phyloP scores from a whole-genome alignment of 2,888 invertebrate species.

The Rutpela maculata region DNA sequence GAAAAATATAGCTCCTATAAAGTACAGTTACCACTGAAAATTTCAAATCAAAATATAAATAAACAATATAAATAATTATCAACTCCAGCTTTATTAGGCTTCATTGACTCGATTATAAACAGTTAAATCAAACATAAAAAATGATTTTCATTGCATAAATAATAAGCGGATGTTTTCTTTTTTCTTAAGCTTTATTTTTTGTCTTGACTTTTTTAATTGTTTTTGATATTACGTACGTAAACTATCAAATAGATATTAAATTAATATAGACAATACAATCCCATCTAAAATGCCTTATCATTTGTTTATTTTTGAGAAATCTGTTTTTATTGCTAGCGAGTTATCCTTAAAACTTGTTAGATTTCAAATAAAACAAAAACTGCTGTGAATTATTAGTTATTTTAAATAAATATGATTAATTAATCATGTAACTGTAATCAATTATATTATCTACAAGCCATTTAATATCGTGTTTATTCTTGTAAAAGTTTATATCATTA shows the following conservation, averaged over 20 bases:
- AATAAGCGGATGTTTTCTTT: too few species aligned
- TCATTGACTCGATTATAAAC: too few species aligned
- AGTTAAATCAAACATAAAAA: too few species aligned
- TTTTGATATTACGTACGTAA: too few species aligned
- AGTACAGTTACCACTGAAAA: too few species aligned
- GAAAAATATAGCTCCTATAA: too few species aligned
- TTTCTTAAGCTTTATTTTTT: too few species aligned
- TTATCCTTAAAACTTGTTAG: neutral
- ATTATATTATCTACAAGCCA: neutral
- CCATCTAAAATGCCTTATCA: neutral
- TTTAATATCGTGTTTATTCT: constrained; percentile 7
- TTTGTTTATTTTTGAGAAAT: constrained; percentile 8
- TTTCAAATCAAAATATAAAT: too few species aligned
- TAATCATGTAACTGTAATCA: constrained; percentile 5
- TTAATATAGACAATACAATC: constrained; percentile 12
- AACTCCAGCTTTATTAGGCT: too few species aligned
- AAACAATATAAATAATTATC: too few species aligned
- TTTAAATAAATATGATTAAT: constrained; percentile 5
- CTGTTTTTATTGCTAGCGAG: neutral
- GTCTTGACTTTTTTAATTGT: too few species aligned
- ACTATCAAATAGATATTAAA: neutral
- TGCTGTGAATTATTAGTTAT: neutral
- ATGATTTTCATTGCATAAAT: too few species aligned
- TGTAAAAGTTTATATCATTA: neutral
- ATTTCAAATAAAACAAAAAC: neutral